A percentile compares a stretch with the other conserved stretches of the same genome.
Conservation (phyloP, 1,140 invertebrate genomes). For the Drosophila nebulosa region DNA sequence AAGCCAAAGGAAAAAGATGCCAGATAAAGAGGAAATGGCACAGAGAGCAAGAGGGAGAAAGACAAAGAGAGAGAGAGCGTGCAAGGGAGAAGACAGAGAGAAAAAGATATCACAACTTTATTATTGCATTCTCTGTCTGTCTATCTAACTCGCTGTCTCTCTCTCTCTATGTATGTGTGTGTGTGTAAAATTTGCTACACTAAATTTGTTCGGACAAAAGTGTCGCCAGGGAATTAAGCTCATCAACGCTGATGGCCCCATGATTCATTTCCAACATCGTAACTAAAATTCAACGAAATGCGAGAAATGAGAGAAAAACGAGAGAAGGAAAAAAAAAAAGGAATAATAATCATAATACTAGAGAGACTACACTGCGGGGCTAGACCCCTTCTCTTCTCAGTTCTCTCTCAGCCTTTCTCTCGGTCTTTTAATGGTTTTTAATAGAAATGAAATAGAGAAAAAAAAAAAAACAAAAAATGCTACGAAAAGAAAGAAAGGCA, state of each 20-base stretch:
- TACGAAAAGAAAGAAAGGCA: background rate
- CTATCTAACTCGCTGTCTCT: background rate
- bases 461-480: conserved; percentile 4
- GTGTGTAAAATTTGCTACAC: conserved; percentile 62
- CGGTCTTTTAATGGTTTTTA: conserved; percentile 10
- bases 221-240: conserved; percentile 73
- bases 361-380: conserved; percentile 3
- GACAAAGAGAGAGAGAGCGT: background rate
- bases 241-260: conserved; percentile 72
- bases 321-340: conserved; percentile 28
- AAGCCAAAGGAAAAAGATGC: conserved; percentile 30
- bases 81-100: no score
- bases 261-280: conserved; percentile 58
- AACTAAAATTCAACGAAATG: conserved; percentile 61
- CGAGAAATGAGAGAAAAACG: conserved; percentile 17
- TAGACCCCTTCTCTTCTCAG: conserved; percentile 7
- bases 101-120: conserved; percentile 54
- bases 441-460: conserved; percentile 44
- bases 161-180: conserved; percentile 3
- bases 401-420: background rate
- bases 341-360: conserved; percentile 39
- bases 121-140: conserved; percentile 44
- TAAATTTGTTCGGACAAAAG: conserved; percentile 75
- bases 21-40: background rate
- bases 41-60: background rate